Evolutionary conservation across 92 coral and sea anemone genomes (phyloP).

Genomic region (Bergia sp.): DNA sequence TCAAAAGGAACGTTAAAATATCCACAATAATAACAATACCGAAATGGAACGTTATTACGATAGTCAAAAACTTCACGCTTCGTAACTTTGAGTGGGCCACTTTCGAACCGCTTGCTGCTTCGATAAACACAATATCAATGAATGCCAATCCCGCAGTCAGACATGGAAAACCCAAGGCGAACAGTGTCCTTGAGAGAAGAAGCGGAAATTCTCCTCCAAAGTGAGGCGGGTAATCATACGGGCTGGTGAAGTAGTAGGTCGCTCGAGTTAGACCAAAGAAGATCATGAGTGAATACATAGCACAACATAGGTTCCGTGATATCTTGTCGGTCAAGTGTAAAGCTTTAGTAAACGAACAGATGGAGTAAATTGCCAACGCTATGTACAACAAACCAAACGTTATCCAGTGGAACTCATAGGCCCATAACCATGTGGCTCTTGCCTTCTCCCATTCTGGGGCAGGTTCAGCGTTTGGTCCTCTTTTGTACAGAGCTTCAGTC

Average conservation of each 20-base stretch:
- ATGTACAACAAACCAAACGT: neutral
- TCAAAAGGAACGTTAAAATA: neutral
- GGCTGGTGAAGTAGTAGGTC: neutral
- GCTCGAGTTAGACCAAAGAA: conserved; percentile 33
- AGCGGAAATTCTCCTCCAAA: conserved; percentile 16
- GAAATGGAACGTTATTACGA: conserved; percentile 21
- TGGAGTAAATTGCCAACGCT: conserved; percentile 13
- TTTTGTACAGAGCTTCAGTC: neutral
- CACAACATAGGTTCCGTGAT: conserved; percentile 34
- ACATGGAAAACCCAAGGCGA: conserved; percentile 33
- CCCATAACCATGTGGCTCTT: conserved; percentile 15
- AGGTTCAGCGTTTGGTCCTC: conserved; percentile 41
- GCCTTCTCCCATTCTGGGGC: conserved; percentile 34
- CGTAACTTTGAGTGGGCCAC: conserved; percentile 33
- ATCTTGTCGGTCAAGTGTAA: conserved; percentile 16
- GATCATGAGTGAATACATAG: conserved; percentile 17
- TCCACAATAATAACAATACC: conserved; percentile 19
- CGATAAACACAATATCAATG: conserved; percentile 22
- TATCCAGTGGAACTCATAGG: conserved; percentile 37
- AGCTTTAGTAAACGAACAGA: conserved; percentile 4
- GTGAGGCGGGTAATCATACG: conserved; percentile 32
- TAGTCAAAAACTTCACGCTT: conserved; percentile 27
- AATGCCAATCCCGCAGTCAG: conserved; percentile 33
- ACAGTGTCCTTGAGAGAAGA: conserved; percentile 29
- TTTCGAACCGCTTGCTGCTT: conserved; percentile 31